Conservation (phyloP, 2,113 vertebrate genomes). For the Lophius piscatorius region DNA sequence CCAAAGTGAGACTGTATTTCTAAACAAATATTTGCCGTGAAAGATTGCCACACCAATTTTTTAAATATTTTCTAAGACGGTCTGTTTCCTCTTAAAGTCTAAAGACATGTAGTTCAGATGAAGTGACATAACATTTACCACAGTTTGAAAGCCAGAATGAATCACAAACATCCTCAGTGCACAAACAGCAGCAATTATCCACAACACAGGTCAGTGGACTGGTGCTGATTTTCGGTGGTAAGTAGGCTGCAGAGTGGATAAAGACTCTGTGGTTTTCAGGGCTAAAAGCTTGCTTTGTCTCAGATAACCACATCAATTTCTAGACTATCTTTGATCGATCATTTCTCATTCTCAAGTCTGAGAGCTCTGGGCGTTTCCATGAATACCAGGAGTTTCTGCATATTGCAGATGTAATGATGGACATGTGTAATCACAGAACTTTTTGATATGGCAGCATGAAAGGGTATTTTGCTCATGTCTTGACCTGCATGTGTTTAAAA, state of each 20-base stretch:
- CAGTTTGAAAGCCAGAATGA: background rate
- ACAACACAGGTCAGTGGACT: background rate
- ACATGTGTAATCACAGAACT: constrained; percentile 45
- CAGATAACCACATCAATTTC: constrained; percentile 42
- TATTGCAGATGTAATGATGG: constrained; percentile 39
- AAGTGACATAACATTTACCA: background rate
- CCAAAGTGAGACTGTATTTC: no score
- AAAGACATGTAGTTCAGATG: background rate
- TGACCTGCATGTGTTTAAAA: no score
- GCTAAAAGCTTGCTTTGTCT: constrained; percentile 39
- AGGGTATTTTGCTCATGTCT: constrained; percentile 31
- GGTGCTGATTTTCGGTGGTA: background rate
- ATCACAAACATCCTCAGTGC: background rate
- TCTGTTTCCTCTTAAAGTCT: background rate
- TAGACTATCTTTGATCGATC: constrained; percentile 14
- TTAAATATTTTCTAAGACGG: no score
- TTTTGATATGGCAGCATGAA: constrained; percentile 14
- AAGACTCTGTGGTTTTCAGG: constrained; percentile 41
- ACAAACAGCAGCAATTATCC: no score
- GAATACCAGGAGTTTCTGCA: constrained; percentile 26
- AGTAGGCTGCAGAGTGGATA: background rate
- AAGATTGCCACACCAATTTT: no score
- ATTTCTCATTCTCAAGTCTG: constrained; percentile 34
- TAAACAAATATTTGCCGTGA: no score
- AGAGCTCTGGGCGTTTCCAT: constrained; percentile 47